These are phyloP conservation scores for Seira sanloemensis DNA, from an alignment of 2,888 invertebrate genomes.

Conservation along the genomic window DNA sequence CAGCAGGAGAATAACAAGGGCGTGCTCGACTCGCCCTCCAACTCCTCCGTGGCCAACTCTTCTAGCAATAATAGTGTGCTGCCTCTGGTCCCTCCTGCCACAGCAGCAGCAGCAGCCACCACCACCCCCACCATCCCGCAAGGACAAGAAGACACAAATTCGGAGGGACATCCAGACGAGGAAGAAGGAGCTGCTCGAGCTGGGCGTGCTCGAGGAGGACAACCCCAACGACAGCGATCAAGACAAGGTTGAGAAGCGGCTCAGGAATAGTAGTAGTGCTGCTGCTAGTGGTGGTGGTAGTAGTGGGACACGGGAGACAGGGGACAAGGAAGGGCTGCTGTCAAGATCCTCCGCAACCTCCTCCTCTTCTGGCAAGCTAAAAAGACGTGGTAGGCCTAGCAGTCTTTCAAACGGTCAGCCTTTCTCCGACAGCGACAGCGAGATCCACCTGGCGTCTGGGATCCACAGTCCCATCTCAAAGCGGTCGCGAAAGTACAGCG, in stretches of 20 bases:
- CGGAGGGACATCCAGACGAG: conserved; percentile 90
- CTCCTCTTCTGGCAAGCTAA: conserved; percentile 40
- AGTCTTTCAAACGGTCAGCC: conserved; percentile 70
- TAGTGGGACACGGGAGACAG: background rate
- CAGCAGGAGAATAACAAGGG: background rate
- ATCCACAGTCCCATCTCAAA: conserved; percentile 49
- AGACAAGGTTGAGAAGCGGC: background rate
- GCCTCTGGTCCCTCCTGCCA: background rate
- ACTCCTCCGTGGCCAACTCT: conserved; percentile 1
- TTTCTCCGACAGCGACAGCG: conserved; percentile 67
- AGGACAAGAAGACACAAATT: conserved; percentile 69
- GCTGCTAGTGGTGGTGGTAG: background rate
- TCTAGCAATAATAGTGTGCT: conserved; percentile 2
- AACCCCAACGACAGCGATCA: conserved; percentile 12
- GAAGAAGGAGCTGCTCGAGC: conserved; percentile 83
- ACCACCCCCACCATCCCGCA: background rate
- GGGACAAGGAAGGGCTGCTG: background rate
- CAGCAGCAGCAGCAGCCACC: background rate
- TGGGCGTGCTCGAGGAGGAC: conserved; percentile 74
- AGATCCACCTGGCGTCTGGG: conserved; percentile 26
- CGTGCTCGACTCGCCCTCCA: background rate
- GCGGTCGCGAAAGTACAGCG: conserved; percentile 63
- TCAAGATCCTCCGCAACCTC: conserved; percentile 31
- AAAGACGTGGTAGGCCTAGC: conserved; percentile 67
- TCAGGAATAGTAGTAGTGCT: background rate